A percentile compares a stretch with the other conserved stretches of the same genome.
Conservation (phyloP, 1,140 invertebrate species). For the Drosophila nannoptera region DNA sequence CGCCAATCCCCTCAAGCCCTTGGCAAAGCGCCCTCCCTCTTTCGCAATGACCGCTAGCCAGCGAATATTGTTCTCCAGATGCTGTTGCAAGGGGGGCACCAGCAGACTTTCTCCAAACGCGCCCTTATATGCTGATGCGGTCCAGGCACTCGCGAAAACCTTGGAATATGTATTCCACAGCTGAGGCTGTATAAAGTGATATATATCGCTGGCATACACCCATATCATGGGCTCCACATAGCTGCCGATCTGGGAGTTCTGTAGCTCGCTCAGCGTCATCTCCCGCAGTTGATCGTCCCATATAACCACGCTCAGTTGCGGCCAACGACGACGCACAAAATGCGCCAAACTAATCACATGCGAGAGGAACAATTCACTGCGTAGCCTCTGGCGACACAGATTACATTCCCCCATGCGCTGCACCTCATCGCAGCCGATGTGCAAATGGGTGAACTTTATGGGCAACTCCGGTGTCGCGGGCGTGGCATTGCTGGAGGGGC, state of each 20-base stretch:
- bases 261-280: slow-evolving; percentile 84
- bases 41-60: slow-evolving; percentile 85
- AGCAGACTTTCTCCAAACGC: slow-evolving; percentile 90
- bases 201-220: slow-evolving; percentile 85
- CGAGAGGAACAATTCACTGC: slow-evolving; percentile 84
- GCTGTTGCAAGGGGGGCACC: slow-evolving; percentile 84
- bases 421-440: slow-evolving; percentile 91
- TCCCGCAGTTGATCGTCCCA: slow-evolving; percentile 97
- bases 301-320: slow-evolving; percentile 87
- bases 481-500: slow-evolving; percentile 36
- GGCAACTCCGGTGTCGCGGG: slow-evolving; percentile 74
- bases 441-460: slow-evolving; percentile 84
- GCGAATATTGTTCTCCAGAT: slow-evolving; percentile 86
- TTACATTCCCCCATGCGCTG: slow-evolving; percentile 90
- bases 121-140: slow-evolving; percentile 81
- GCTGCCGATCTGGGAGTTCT: slow-evolving; percentile 85
- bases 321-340: slow-evolving; percentile 83
- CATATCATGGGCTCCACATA: slow-evolving; percentile 93
- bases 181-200: slow-evolving; percentile 80
- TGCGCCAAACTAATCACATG: slow-evolving; percentile 84
- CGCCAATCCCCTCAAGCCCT: slow-evolving; percentile 83
- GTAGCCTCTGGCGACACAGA: slow-evolving; percentile 83
- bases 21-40: slow-evolving; percentile 78
- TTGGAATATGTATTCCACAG: slow-evolving; percentile 90
- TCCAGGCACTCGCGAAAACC: slow-evolving; percentile 93